Base-by-base conservation (phyloP, 2,888 invertebrate species). In the Drosophila tanythrix region DNA sequence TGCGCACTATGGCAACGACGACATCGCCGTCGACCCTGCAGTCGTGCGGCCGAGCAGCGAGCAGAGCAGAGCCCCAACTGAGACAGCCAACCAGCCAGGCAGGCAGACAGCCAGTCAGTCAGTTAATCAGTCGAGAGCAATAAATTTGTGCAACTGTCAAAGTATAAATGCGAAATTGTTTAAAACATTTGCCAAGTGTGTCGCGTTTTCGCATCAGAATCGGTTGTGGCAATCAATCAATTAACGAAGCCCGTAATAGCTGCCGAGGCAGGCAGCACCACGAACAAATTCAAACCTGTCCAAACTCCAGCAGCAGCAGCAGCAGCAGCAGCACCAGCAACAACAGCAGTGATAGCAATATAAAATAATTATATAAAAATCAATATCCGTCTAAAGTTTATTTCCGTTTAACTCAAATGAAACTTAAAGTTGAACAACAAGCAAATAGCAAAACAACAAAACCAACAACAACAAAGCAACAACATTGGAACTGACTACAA, bases 331-430 rank as follows among this genome's bases (percentile, higher is more conserved):
- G 6, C 29, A 29, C n/a, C 52, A 33, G 33, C 35, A 74, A 53
- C 57, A 62, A 57, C 51, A 76, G 29, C 65, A 70, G n/a, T 65
- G 43, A 43, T 51, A 73, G 38, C 65, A 64, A 25, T 31, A 76
- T 15, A 51, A 25, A 31, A 53, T 65, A 60, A 31, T 25, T 55
- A 56, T 66, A 70, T 69, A 91, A 92, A 92, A 92, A 92, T 92
- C 92, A 92, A 92, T 92, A 92, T 93, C 93, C 93, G 93, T 93
- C 93, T 93, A 93, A 93, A 93, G 93, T 93, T 93, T 93, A 92
- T 91, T 91, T 91, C 92, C 91, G 91, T 87, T 91, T 91, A 77
- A 74, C 57, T 62, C 70, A 65, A 51, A 56, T 52, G 48, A 43
- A 74, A 82, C 60, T 61, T 60, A 43, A 79, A 76, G 70, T 83